Evolutionary conservation across 2,888 invertebrate species (phyloP), one percentile per base, ranked within the genome.

Genomic region (Agrochola lychnidis): DNA sequence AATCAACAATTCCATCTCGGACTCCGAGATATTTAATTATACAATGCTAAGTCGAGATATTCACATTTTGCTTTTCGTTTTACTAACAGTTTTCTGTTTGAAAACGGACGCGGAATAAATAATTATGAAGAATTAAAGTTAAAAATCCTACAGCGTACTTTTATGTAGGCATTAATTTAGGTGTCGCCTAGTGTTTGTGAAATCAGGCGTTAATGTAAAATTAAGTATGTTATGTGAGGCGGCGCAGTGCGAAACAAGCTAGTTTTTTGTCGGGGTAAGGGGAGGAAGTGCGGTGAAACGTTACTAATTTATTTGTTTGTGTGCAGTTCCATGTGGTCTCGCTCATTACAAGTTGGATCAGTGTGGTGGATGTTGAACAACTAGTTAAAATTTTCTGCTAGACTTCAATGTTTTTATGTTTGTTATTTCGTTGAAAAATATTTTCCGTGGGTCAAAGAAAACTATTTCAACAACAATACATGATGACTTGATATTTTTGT

Each of bases 61-160:
- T 66, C 25, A 45, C 36, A 70, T 78, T 78, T 62, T 67, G 61
- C 42, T 76, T 83, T 53, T 73, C 6, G 22, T 74, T 82, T 81
- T 81, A 81, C 71, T 10, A 45, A 45, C 3, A 82, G 48, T 82
- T 82, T 36, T 36, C 36, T 36, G 36, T 36, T 36, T 36, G 36
- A 4, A 36, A 76, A 77, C 66, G 62, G 72, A 75, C 73, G 74
- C 19, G 73, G 80, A 74, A 68, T 69, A 67, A 81, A 78, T 70
- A 67, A 71, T 42, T 42, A 80, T 69, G 64, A 57, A 40, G 53
- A 68, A 61, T 63, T 77, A 71, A 71, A 48, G 48, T 48, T 6
- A 6, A 48, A 48, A 16, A 48, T 51, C 48, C 19, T 5, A 48
- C 16, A 48, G 16, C 48, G 5, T 0, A 16, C 48, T 48, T 48